Evolutionary conservation across 2,113 vertebrate genomes (phyloP), one percentile per base, ranked within the genome.

Genomic region (Seriola rivoliana): DNA sequence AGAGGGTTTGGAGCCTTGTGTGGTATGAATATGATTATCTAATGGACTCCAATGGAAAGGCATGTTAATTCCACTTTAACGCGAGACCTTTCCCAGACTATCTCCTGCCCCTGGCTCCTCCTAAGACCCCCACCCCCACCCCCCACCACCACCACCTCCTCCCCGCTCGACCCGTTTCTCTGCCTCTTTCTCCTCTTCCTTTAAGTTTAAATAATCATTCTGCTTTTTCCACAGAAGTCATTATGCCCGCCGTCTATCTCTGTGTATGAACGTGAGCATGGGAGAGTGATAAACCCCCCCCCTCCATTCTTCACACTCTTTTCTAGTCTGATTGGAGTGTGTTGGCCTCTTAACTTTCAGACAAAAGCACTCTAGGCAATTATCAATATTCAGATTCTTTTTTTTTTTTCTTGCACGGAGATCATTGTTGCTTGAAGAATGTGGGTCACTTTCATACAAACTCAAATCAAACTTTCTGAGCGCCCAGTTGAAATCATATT

Each of bases 1-100:
- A 92, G 88, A 89, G 92, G 89, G 91, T 91, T 90, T 87, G 80
- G 88, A 95, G 93, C 92, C 94, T 93, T 95, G 94, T 95, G 95
- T 96, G 95, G 94, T 82, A 95, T 93, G 91, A 94, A 95, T 94
- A 94, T 93, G 92, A 95, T 95, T 95, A 96, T 95, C 93, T 94
- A 95, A 95, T 93, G 85, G 94, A 92, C 84, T 91, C 90, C 91
- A 90, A 92, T 85, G 92, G 90, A 92, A 94, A 91, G 88, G 89
- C 94, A 89, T 94, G 93, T 92, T 93, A 93, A 94, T 94, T 94
- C 92, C 78, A 82, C 91, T 93, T 89, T 92, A 93, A 93, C 86
- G 86, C 88, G 23, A 94, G 94, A 93, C 94, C 94, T 95, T 96
- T 94, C 92, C 87, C 93, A 92, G 91, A 93, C 93, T 94, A 93